phyloP scores from a whole-genome alignment of 2,888 invertebrate genomes.

The Serrognathus titanus region DNA sequence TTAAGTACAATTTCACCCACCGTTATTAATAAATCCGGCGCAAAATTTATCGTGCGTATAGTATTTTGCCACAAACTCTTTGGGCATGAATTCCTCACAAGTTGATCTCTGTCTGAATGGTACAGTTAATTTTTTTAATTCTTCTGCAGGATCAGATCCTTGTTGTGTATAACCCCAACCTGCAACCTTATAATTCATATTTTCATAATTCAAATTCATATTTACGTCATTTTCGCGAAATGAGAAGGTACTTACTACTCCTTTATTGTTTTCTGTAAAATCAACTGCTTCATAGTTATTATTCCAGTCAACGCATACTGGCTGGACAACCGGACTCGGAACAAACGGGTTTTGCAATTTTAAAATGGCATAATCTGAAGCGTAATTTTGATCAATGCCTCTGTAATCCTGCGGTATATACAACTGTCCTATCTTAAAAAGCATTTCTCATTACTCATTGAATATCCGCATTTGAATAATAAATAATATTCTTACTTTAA shows the following conservation, averaged over 20 bases:
- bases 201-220: no score
- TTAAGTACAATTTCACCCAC: no score
- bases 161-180: conserved; percentile 38
- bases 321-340: conserved; percentile 37
- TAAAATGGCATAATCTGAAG: conserved; percentile 41
- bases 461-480: no score
- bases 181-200: conserved; percentile 29
- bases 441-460: no score
- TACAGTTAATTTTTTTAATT: conserved; percentile 22
- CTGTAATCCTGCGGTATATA: conserved; percentile 20
- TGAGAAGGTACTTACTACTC: conserved; percentile 27
- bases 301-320: conserved; percentile 38
- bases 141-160: conserved; percentile 28
- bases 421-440: no score
- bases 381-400: conserved; percentile 30
- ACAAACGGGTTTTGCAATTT: conserved; percentile 32
- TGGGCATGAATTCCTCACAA: conserved; percentile 19
- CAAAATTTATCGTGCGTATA: conserved; percentile 25
- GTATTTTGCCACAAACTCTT: conserved; percentile 14
- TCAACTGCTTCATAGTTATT: conserved; percentile 10
- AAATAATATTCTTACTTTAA: conserved; percentile 3
- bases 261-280: conserved; percentile 16
- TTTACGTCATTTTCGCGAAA: not conserved
- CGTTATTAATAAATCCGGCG: not conserved
- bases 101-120: conserved; percentile 16